phyloP scores from a whole-genome alignment of 1,140 invertebrate genomes.

The Eurosta solidaginis region DNA sequence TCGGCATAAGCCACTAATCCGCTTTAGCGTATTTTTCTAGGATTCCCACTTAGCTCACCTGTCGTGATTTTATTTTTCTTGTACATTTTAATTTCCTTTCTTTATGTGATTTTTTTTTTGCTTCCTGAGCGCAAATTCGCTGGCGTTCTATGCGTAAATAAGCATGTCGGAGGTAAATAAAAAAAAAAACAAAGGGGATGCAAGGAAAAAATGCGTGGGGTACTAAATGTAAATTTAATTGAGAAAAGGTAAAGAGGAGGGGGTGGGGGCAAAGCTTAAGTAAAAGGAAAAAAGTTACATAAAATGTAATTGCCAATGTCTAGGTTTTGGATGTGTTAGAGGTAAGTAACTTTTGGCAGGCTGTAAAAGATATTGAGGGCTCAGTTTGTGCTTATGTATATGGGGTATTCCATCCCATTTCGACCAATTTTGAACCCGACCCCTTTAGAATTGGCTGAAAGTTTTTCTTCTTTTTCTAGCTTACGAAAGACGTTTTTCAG shows the following conservation, averaged over 20 bases:
- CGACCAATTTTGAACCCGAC: no score
- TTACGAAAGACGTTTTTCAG: no score
- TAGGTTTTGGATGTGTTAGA: not conserved
- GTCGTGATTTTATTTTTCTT: not conserved
- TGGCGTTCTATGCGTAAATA: not conserved
- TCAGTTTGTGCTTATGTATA: no score
- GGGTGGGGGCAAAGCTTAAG: not conserved
- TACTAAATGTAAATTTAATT: not conserved
- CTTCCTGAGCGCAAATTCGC: not conserved
- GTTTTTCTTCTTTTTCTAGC: no score
- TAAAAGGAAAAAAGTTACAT: not conserved
- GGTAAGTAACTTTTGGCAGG: no score
- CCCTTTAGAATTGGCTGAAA: no score
- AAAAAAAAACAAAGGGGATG: not conserved
- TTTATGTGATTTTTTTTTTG: not conserved
- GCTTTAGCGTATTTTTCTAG: no score
- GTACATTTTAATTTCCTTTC: not conserved
- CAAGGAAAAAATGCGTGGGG: not conserved
- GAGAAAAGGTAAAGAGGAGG: not conserved
- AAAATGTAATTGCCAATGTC: not conserved
- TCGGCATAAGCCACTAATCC: conserved; percentile 3
- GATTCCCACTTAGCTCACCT: not conserved
- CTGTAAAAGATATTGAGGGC: no score
- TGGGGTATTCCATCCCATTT: no score
- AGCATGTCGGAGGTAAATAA: not conserved